A percentile compares a stretch with the other conserved stretches of the same genome.
Conservation (phyloP, 2,888 invertebrate genomes). For the Chalcis sispes region DNA sequence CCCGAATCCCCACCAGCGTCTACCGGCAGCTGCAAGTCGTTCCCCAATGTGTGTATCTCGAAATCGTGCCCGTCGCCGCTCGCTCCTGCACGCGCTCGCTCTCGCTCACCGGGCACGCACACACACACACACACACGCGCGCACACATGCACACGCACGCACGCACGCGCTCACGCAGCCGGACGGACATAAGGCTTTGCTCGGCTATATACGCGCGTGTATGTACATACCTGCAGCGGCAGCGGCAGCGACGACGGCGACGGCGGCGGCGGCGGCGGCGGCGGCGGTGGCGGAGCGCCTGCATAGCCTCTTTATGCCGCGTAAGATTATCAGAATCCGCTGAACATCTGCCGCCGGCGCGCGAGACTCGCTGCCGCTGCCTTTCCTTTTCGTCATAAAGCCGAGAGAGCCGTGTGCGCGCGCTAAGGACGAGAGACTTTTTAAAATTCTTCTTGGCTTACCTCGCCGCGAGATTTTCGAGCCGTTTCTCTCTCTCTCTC, state of each 20-base stretch:
- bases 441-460: slow-evolving; percentile 32
- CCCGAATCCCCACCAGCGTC: slow-evolving; percentile 62
- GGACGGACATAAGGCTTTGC: too few relatives aligned
- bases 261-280: slow-evolving; percentile 2
- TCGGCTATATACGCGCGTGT: too few relatives aligned
- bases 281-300: background rate
- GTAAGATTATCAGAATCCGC: slow-evolving; percentile 61
- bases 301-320: slow-evolving; percentile 58
- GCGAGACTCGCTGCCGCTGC: slow-evolving; percentile 50
- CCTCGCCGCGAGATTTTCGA: slow-evolving; percentile 1
- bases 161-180: slow-evolving; percentile 21
- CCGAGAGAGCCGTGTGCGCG: background rate
- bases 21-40: slow-evolving; percentile 61
- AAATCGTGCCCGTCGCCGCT: slow-evolving; percentile 50
- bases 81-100: background rate
- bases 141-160: background rate
- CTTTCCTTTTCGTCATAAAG: slow-evolving; percentile 57
- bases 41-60: slow-evolving; percentile 51
- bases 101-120: slow-evolving; percentile 29
- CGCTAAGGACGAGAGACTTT: slow-evolving; percentile 18
- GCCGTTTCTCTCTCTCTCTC: background rate
- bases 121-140: background rate
- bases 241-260: background rate
- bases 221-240: slow-evolving; percentile 31
- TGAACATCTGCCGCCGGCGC: slow-evolving; percentile 60